Evolutionary conservation across 2,113 vertebrate genomes (phyloP).

Genomic region (Dolichallabes microphthalmus): DNA sequence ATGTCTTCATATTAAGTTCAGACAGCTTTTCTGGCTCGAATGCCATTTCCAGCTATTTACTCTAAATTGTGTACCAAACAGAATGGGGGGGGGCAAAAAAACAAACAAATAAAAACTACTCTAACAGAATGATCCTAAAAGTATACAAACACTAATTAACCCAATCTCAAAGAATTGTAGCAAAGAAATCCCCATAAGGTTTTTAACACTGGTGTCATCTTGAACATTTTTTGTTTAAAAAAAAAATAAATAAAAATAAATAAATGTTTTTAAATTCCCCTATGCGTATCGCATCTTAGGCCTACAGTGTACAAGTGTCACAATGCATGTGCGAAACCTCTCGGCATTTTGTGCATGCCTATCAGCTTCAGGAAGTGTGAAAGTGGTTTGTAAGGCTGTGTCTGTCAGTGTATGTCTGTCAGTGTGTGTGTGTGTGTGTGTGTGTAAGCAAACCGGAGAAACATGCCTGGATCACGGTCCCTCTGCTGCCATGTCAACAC

Average conservation of each 20-base stretch:
- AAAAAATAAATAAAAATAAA: too few species aligned
- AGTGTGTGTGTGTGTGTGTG: slow-evolving; percentile 14
- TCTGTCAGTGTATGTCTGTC: neutral
- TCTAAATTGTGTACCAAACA: too few species aligned
- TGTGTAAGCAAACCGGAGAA: slow-evolving; percentile 31
- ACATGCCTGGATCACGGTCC: slow-evolving; percentile 43
- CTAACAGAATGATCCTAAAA: neutral
- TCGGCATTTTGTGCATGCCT: slow-evolving; percentile 3
- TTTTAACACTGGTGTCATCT: neutral
- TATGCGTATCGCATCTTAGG: neutral
- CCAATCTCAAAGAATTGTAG: neutral
- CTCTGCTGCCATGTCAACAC: slow-evolving; percentile 57
- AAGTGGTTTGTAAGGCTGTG: slow-evolving; percentile 13
- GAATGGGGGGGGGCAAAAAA: neutral
- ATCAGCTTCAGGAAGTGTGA: slow-evolving; percentile 28
- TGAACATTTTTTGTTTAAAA: neutral
- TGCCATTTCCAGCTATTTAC: neutral
- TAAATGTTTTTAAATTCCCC: too few species aligned
- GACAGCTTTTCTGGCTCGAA: neutral
- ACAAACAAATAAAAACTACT: neutral
- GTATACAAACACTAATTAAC: neutral
- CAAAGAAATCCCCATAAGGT: neutral
- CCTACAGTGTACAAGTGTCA: neutral
- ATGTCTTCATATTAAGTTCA: neutral
- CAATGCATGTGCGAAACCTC: neutral